These are phyloP conservation scores for Pseudanteris insignis DNA, from an alignment of 2,888 invertebrate genomes.

Conservation along the genomic window DNA sequence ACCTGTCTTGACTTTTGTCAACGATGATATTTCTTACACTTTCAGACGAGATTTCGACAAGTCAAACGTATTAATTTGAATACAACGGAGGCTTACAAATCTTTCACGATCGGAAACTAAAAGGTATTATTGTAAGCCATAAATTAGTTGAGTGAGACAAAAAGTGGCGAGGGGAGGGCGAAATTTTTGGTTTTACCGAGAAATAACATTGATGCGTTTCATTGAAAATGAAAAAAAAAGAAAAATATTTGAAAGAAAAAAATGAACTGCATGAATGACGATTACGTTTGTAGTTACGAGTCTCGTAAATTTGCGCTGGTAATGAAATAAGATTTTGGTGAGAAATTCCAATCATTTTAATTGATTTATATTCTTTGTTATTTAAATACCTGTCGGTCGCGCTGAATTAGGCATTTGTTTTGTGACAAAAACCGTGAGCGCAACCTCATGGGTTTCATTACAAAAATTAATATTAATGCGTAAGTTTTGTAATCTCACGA, in stretches of 20 bases:
- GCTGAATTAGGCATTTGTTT: too few species aligned
- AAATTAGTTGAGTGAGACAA: slow-evolving; percentile 30
- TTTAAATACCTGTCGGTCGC: too few species aligned
- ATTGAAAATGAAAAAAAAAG: slow-evolving; percentile 20
- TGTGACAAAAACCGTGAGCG: too few species aligned
- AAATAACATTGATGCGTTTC: too few species aligned
- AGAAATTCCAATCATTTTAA: too few species aligned
- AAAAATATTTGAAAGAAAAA: neutral
- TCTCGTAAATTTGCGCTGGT: slow-evolving; percentile 12
- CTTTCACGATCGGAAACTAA: slow-evolving; percentile 26
- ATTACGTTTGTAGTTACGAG: slow-evolving; percentile 15
- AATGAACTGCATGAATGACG: slow-evolving; percentile 3
- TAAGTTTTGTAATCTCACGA: too few species aligned
- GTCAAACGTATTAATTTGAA: slow-evolving; percentile 40
- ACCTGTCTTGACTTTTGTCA: slow-evolving; percentile 35
- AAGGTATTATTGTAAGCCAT: slow-evolving; percentile 35
- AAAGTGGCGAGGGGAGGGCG: slow-evolving; percentile 5
- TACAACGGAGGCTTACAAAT: slow-evolving; percentile 33
- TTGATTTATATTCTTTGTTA: too few species aligned
- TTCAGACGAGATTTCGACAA: slow-evolving; percentile 21
- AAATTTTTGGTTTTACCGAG: slow-evolving; percentile 19
- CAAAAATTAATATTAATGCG: too few species aligned
- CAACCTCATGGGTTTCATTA: too few species aligned
- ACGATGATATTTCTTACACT: slow-evolving; percentile 31
- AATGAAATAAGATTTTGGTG: slow-evolving; percentile 6